phyloP scores from a whole-genome alignment of 2,797 vertebrate genomes.

The Merluccius polli region DNA sequence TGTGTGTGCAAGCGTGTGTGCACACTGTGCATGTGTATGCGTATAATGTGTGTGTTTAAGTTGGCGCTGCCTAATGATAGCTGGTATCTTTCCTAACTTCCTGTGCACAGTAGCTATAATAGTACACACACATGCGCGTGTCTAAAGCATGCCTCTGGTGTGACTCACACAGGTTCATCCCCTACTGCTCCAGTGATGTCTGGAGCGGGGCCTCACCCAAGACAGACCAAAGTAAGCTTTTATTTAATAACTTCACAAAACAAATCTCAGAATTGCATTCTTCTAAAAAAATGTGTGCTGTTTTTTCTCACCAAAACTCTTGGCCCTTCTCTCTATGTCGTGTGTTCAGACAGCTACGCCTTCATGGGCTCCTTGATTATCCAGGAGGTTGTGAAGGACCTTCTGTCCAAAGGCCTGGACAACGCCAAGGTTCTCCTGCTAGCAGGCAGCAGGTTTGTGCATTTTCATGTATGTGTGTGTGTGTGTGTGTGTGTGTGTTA shows the following conservation, averaged over 20 bases:
- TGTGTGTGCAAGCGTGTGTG: constrained; percentile 40
- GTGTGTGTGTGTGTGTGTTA: neutral
- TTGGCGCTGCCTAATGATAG: constrained; percentile 11
- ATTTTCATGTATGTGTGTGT: neutral
- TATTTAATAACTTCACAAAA: neutral
- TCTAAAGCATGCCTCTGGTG: neutral
- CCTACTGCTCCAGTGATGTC: constrained; percentile 97
- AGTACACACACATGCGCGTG: neutral
- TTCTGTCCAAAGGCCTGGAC: constrained; percentile 86
- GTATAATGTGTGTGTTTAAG: constrained; percentile 55
- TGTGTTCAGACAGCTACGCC: constrained; percentile 80
- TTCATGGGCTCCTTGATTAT: constrained; percentile 98
- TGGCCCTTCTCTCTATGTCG: neutral
- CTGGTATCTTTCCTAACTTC: neutral
- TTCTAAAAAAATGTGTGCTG: no score
- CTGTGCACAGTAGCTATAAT: neutral
- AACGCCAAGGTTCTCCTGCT: constrained; percentile 90
- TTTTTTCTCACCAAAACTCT: neutral
- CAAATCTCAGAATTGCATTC: no score
- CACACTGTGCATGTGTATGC: no score
- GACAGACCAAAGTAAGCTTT: constrained; percentile 86
- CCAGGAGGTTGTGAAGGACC: constrained; percentile 90
- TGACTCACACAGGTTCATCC: constrained; percentile 81
- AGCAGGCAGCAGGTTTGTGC: constrained; percentile 88
- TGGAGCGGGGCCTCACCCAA: constrained; percentile 91